A percentile compares a stretch with the other conserved stretches of the same genome.
These are phyloP conservation scores for Pyxicephalus adspersus DNA, from an alignment of 2,113 vertebrate species.

Conservation along the genomic window DNA sequence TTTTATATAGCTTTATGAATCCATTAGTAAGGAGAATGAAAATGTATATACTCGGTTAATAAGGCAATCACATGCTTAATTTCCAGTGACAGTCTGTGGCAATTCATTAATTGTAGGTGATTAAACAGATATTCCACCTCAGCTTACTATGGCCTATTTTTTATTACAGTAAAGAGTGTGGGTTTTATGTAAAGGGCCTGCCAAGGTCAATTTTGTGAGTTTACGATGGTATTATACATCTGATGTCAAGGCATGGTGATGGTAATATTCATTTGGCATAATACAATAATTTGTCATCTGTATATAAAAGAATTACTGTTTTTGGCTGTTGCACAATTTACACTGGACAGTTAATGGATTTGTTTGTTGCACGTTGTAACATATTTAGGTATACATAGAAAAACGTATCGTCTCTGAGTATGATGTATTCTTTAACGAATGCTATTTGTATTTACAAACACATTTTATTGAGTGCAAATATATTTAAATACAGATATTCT, in stretches of 20 bases:
- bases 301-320: no score
- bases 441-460: no score
- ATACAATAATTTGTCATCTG: no score
- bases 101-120: constrained; percentile 45
- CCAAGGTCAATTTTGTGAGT: constrained; percentile 9
- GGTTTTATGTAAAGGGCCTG: constrained; percentile 11
- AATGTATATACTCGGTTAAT: constrained; percentile 32
- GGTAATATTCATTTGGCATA: no score
- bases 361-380: no score
- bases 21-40: constrained; percentile 9
- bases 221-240: constrained; percentile 2
- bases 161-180: background rate
- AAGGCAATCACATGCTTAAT: constrained; percentile 40
- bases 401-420: no score
- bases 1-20: background rate
- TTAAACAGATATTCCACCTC: constrained; percentile 33
- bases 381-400: no score
- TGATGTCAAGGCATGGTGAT: background rate
- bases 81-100: constrained; percentile 15
- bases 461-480: no score
- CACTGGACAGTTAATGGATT: no score
- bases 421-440: no score
- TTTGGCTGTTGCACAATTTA: no score
- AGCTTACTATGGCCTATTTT: background rate
- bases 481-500: no score